Conservation (phyloP, 2,113 vertebrate genomes). For the Opisthocomus hoazin region DNA sequence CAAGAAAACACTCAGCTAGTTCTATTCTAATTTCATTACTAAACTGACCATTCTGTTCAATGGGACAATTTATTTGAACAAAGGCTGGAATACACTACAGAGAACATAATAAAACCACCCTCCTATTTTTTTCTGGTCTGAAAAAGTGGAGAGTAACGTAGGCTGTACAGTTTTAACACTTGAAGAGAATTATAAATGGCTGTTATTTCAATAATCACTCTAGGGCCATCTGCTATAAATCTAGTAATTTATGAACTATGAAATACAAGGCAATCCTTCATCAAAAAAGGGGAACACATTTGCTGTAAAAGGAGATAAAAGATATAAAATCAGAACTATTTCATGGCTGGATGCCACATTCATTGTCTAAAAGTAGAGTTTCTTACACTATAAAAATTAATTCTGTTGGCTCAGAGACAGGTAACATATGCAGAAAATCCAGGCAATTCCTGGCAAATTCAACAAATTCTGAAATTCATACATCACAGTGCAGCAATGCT, state of each 20-base stretch:
- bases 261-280: neutral
- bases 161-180: neutral
- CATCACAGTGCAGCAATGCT: neutral
- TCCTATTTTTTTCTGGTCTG: neutral
- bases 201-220: neutral
- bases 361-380: neutral
- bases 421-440: neutral
- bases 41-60: neutral
- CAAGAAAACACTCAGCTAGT: neutral
- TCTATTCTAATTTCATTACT: neutral
- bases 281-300: neutral
- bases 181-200: neutral
- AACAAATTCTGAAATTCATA: conserved; percentile 1
- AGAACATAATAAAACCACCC: neutral
- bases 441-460: neutral
- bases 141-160: neutral
- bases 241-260: neutral
- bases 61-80: neutral
- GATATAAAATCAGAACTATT: neutral
- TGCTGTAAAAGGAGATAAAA: neutral
- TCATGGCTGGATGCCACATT: neutral
- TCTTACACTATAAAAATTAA: neutral
- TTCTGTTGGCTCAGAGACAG: neutral
- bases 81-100: neutral
- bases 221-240: neutral